Percentiles rank a stretch among this genome's conserved stretches.
phyloP scores from a whole-genome alignment of 37 sponge, comb jelly and placozoan genomes.

The Diacarnus erythraeanus region DNA sequence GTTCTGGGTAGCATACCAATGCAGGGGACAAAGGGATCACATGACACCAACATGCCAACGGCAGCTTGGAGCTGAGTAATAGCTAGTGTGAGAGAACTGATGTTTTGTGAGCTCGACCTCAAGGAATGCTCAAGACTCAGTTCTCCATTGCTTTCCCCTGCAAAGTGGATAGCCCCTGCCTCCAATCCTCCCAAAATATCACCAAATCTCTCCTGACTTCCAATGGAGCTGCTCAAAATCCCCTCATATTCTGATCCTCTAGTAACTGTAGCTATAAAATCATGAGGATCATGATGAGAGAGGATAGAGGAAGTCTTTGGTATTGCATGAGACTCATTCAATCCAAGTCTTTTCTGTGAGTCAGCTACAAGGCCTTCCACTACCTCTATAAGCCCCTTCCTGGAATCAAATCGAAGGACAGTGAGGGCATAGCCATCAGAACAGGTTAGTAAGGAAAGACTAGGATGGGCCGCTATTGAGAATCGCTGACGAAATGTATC shows the following conservation, averaged over 20 bases:
- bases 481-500: conserved; percentile 63
- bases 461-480: conserved; percentile 70
- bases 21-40: conserved; percentile 13
- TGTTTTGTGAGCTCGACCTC: not conserved
- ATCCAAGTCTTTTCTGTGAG: not conserved
- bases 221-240: not conserved
- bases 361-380: not conserved
- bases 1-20: conserved; percentile 17
- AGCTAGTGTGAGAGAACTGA: not conserved
- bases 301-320: not conserved
- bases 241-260: not conserved
- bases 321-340: not conserved
- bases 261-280: not conserved
- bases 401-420: conserved; percentile 19
- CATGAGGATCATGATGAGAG: not conserved
- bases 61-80: conserved; percentile 33
- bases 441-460: conserved; percentile 49
- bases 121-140: not conserved
- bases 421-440: conserved; percentile 76
- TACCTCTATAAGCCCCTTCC: not conserved
- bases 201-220: too few species aligned
- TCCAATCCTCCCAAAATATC: not conserved
- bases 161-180: conserved; percentile 17
- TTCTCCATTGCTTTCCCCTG: not conserved
- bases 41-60: conserved; percentile 25